Evolutionary conservation across 2,797 vertebrate species (phyloP), one percentile per base, ranked within the genome.

Genomic region (Paguma larvata): DNA sequence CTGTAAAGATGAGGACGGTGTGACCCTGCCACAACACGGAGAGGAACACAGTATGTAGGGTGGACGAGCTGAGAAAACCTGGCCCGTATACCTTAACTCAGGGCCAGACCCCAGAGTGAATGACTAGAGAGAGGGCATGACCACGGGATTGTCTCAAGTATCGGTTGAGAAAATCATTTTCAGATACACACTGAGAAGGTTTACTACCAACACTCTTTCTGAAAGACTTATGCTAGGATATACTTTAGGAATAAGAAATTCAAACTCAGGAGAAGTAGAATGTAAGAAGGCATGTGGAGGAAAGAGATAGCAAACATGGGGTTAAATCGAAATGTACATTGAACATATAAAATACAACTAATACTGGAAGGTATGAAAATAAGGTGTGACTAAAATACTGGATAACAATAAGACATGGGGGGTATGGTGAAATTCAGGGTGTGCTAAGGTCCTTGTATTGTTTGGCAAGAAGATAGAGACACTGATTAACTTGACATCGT

Each of bases 221-320:
- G 53, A 91, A 80, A 91, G 72, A 93, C 75, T 85, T 88, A 44
- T 46, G 25, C 18, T 63, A 84, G 53, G 16, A 34, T 78, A 79
- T 38, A 78, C 41, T 73, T 96, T 80, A 65, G 78, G 46, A 65
- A 88, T 73, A 93, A 92, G 46, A 93, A 78, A 72, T 79, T 95
- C 41, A 85, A 79, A 62, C 15, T 32, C 34, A 62, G 5, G 14
- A 94, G 12, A 30, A 90, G 13, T 27, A 88, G 44, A 56, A 72
- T 63, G 4, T 79, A 56, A 86, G 10, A 59, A 23, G 21, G 12
- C 78, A 30, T 68, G 16, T 88, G 59, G 23, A 91, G 51, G 59
- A 73, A 94, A 94, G 32, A 85, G 53, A 90, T 46, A 72, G 9
- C 53, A 59, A 92, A 70, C 32, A 23, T 59, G 30, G 15, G 46